These are phyloP conservation scores for crab-eating macaque (Macaca fascicularis) DNA, from an alignment of 2,113 vertebrate genomes.

Conservation along the genomic window T2T-MFA8v1.1 NC_088384.1:110416001-110416500, in stretches of 20 bases:
- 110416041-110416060: background rate
- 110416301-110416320: no score
- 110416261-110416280: background rate
- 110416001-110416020: background rate
- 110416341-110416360: no score
- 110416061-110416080: background rate
- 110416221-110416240: background rate
- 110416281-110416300: background rate
- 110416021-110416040: background rate
- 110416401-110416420: no score
- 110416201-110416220: background rate
- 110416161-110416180: no score
- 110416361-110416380: no score
- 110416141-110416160: background rate
- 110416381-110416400: no score
- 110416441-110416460: no score
- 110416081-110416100: background rate
- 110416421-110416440: no score
- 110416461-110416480: no score
- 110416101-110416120: background rate
- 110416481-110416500: no score
- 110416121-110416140: fast-evolving
- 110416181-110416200: background rate
- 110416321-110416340: no score
- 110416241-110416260: background rate